Evolutionary conservation across 1,140 invertebrate species (phyloP).

Genomic region (Ostrea edulis): DNA sequence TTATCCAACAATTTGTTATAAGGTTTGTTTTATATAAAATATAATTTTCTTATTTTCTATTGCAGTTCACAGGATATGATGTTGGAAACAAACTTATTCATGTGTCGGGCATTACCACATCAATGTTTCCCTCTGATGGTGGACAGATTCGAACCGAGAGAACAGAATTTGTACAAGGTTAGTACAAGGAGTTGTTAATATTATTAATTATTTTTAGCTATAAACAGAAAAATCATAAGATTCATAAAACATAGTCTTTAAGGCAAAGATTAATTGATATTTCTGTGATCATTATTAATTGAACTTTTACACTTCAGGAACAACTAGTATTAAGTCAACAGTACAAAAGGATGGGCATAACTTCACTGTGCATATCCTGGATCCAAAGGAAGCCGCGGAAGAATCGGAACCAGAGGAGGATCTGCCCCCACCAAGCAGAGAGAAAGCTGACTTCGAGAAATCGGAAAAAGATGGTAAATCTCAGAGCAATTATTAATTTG

Average conservation of each 20-base stretch:
- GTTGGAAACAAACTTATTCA: conserved; percentile 77
- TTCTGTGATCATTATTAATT: not conserved
- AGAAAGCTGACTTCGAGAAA: conserved; percentile 75
- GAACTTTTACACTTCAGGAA: conserved; percentile 63
- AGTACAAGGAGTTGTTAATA: not conserved
- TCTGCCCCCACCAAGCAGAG: conserved; percentile 41
- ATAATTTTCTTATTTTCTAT: not conserved
- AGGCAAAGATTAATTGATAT: not conserved
- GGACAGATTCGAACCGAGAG: conserved; percentile 76
- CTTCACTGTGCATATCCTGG: conserved; percentile 76
- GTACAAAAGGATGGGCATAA: conserved; percentile 78
- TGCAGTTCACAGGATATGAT: conserved; percentile 78
- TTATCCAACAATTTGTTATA: not conserved
- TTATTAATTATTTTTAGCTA: too few relatives aligned
- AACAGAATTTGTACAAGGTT: conserved; percentile 76
- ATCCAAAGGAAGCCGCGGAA: conserved; percentile 69
- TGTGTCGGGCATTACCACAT: conserved; percentile 73
- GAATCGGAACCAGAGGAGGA: conserved; percentile 60
- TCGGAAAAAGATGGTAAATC: conserved; percentile 69
- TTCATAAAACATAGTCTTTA: not conserved
- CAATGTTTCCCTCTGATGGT: conserved; percentile 78
- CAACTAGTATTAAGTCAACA: conserved; percentile 69
- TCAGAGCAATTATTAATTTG: not conserved
- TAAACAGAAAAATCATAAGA: not conserved
- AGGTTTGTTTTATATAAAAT: not conserved